Percentiles rank a stretch among this genome's conserved stretches.
Evolutionary conservation across 1,140 invertebrate species (phyloP).

Genomic region (Brachionus manjavacas): DNA sequence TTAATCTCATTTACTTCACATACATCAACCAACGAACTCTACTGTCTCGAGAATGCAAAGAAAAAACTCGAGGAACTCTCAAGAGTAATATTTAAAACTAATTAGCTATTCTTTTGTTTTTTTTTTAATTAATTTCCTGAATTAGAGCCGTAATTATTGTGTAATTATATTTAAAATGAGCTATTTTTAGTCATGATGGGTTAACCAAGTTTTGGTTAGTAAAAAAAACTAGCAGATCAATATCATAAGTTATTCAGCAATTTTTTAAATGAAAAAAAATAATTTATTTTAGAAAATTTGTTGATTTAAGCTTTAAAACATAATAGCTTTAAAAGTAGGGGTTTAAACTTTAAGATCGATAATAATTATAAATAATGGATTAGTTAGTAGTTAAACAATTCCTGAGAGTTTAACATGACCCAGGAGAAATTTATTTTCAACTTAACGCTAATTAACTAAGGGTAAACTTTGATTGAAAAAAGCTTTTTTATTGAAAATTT

Average conservation of each 20-base stretch:
- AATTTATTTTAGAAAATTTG: no score
- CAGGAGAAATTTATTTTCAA: background rate
- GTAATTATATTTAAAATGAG: background rate
- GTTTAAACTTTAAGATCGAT: background rate
- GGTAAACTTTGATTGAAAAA: no score
- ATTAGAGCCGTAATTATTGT: background rate
- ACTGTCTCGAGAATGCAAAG: slow-evolving; percentile 78
- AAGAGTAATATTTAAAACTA: slow-evolving; percentile 56
- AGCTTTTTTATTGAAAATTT: background rate
- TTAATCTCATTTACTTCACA: slow-evolving; percentile 78
- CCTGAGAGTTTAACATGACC: background rate
- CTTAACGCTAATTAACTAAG: no score
- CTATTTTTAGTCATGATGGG: background rate
- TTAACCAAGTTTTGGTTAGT: no score
- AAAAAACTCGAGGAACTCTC: slow-evolving; percentile 83
- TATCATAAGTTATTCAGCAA: no score
- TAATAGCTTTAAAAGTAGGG: no score
- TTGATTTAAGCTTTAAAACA: no score
- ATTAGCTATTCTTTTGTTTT: background rate
- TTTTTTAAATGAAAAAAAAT: no score
- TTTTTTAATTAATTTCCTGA: background rate
- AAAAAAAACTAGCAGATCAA: no score
- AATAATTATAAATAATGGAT: background rate
- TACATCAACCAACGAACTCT: slow-evolving; percentile 66
- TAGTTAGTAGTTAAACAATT: background rate